Conservation (phyloP, 2,797 vertebrate species). For the Saxicola maurus region DNA sequence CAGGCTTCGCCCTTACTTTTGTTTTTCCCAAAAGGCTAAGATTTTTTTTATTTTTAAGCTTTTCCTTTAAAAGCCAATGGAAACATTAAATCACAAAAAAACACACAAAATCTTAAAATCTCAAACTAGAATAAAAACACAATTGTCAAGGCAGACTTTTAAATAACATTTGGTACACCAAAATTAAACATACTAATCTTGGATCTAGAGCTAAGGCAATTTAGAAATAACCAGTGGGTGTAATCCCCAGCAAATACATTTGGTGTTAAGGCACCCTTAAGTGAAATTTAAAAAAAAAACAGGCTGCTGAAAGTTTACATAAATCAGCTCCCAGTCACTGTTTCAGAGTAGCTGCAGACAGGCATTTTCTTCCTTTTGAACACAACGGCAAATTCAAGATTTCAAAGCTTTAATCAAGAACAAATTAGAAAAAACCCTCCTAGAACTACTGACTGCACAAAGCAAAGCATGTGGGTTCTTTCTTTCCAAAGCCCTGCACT, state of each 20-base stretch:
- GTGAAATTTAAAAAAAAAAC: background rate
- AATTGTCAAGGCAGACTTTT: background rate
- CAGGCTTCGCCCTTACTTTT: background rate
- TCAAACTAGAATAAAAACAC: background rate
- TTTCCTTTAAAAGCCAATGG: background rate
- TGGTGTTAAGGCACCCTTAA: background rate
- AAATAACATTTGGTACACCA: background rate
- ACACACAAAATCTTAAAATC: background rate
- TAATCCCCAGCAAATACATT: background rate
- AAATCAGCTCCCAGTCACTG: background rate
- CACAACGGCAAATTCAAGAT: background rate
- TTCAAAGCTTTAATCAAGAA: background rate
- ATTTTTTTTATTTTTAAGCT: background rate
- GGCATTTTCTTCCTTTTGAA: background rate
- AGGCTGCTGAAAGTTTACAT: background rate
- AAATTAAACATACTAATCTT: background rate
- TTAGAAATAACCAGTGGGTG: background rate
- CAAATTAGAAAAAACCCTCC: background rate
- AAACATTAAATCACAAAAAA: background rate
- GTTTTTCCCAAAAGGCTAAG: background rate
- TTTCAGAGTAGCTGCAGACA: background rate
- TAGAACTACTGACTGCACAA: fast-evolving
- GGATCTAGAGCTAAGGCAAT: background rate
- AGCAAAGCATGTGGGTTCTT: fast-evolving
- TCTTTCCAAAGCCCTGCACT: background rate